Base-by-base conservation (phyloP, 1,140 invertebrate species). In the Portunus trituberculatus region DNA sequence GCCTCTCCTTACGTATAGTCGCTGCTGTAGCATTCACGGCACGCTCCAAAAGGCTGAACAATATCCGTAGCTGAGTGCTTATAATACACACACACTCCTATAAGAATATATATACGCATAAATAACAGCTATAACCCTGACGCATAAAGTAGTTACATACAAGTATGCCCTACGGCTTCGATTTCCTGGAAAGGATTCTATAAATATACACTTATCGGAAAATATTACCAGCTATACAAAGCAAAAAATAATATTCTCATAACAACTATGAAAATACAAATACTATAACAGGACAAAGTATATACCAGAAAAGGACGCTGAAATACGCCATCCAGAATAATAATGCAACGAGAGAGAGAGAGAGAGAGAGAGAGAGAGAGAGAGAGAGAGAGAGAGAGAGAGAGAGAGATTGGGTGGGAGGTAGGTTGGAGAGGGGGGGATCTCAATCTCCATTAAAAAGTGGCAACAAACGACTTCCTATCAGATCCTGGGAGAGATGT, bases 351-450 rank as follows among this genome's bases (percentile, higher is more conserved):
- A 59, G 16, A 59, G 52, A 59, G 52, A 20, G 52, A 59, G 67
- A 76, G 67, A 76, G 67, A 76, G 67, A 76, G 67, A 76, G 67
- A 76, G 67, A 76, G 67, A 76, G 67, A 76, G 67, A 76, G 67
- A 76, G 67, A 76, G 67, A 76, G 67, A 76, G 67, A 76, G 67
- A 76, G 67, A 76, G 67, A 76, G 67, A 76, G 67, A 76, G 67
- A 76, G 67, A 76, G 67, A 76, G 67, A 76, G 67, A 76, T n/a
- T n/a, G n/a, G n/a, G n/a, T n/a, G n/a, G n/a, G n/a, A 20, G 20
- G 59, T 12, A 20, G 20, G 59, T 12, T 7, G 20, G 59, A 76
- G 59, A 76, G 59, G 20, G 59, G n/a, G n/a, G 6, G 20, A 76
- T 25, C 4, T 76, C 25, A 76, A 76, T n/a, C 67, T n/a, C 67